Evolutionary conservation across 2,888 invertebrate species (phyloP), one percentile per base, ranked within the genome.

Genomic region (Micoletzkya japonica): DNA sequence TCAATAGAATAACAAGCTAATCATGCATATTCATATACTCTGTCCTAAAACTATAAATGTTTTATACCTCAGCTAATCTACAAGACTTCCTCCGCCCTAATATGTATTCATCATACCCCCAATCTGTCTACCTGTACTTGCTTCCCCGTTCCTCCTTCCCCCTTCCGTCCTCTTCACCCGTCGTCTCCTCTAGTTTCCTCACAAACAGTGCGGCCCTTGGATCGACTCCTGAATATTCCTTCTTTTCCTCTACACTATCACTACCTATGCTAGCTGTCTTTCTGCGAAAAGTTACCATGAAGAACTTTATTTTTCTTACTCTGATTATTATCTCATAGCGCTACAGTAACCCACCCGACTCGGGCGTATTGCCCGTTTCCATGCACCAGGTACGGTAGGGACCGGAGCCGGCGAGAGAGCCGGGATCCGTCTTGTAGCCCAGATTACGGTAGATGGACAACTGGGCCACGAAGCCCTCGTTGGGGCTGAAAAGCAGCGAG

Each of bases 381-480:
- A 71, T 37, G 36, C 72, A 71, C 72, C 72, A 74, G 7, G 37
- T 63, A 17, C 60, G 36, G 61, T 60, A 60, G n/a, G 56, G 39
- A 30, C 37, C 57, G 37, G 67, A 67, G 28, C 49, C 24, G n/a
- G 50, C 32, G 70, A 60, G 67, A 1, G 67, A 7, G 10, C 57
- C 60, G 68, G 68, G 60, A 37, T 59, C 39, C 4, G 76, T 72
- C n/a, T 67, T 73, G 59, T 67, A 81, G 17, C 74, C 76, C 28
- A 78, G 66, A 17, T 70, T 58, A 20, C 71, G 69, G 69, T 78
- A 78, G 49, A 76, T 75, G n/a, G 66, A 59, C 17, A 78, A 64
- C 52, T 78, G 78, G 20, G 70, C 64, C 39, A 76, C 39, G 66
- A 79, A 77, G 1, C 74, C 72, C 10, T 67, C 37, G 60, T 75